phyloP scores from a whole-genome alignment of 1,140 invertebrate genomes.

The Papilio polytes region DNA sequence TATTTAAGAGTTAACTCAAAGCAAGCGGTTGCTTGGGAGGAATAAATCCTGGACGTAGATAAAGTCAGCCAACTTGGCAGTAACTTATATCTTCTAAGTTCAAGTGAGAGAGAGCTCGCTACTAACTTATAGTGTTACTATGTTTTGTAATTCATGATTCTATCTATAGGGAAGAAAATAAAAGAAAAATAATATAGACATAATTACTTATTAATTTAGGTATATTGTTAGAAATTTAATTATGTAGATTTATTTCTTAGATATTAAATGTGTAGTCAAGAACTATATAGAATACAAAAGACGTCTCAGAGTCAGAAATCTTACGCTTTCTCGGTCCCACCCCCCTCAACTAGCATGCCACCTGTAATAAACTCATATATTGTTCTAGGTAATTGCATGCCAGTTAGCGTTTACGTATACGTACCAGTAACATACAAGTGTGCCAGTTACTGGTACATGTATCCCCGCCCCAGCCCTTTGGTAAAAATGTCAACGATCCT shows the following conservation, averaged over 20 bases:
- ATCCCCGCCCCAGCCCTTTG: background rate
- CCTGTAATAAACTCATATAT: too few species aligned
- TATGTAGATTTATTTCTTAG: too few species aligned
- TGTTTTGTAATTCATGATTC: background rate
- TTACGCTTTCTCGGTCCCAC: too few species aligned
- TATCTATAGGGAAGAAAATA: background rate
- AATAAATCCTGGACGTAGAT: slow-evolving; percentile 8
- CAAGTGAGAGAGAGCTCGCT: background rate
- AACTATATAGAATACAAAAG: too few species aligned
- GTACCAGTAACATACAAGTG: too few species aligned
- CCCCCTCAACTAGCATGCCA: too few species aligned
- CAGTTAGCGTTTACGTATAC: too few species aligned
- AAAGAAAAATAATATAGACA: background rate
- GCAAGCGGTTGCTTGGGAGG: slow-evolving; percentile 5
- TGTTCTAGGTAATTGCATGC: too few species aligned
- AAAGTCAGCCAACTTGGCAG: slow-evolving; percentile 7
- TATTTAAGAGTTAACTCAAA: background rate
- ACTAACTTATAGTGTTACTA: slow-evolving; percentile 8
- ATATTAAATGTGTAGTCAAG: too few species aligned
- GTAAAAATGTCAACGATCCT: background rate
- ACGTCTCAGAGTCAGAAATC: too few species aligned
- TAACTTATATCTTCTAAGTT: slow-evolving; percentile 9
- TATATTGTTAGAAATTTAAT: too few species aligned
- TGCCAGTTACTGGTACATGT: too few species aligned
- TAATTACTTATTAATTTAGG: background rate